Evolutionary conservation across 2,113 vertebrate species (phyloP).

Genomic region (Thamnaconus septentrionalis): DNA sequence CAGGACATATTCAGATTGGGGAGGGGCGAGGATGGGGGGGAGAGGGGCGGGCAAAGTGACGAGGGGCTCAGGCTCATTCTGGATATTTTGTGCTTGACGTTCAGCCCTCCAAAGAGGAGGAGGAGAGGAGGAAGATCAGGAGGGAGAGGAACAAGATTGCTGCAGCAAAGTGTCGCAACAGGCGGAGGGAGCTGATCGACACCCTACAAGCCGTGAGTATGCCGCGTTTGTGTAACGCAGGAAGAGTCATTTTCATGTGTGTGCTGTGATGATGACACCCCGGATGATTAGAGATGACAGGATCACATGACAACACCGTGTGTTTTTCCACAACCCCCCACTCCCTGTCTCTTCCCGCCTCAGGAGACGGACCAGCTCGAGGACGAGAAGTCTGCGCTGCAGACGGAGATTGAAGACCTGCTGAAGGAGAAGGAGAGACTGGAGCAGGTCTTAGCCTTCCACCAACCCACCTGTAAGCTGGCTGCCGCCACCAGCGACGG

Average conservation of each 20-base stretch:
- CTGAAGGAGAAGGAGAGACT: constrained; percentile 94
- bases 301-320: no score
- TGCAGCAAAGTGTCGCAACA: constrained; percentile 95
- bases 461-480: constrained; percentile 88
- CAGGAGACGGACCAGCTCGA: constrained; percentile 94
- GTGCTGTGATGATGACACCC: no score
- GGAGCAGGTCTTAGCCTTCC: constrained; percentile 87
- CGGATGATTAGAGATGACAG: no score
- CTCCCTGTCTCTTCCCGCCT: neutral
- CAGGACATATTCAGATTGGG: neutral
- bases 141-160: constrained; percentile 98
- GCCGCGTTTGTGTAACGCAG: neutral
- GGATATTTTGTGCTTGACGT: constrained; percentile 22
- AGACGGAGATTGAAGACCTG: constrained; percentile 86
- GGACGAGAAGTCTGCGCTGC: constrained; percentile 86
- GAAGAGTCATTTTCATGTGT: no score
- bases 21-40: no score
- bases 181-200: constrained; percentile 90
- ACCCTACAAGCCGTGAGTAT: constrained; percentile 89
- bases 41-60: constrained; percentile 5
- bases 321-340: neutral
- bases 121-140: constrained; percentile 89
- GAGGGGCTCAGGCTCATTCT: constrained; percentile 19
- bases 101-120: constrained; percentile 91
- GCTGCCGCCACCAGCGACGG: constrained; percentile 17